Evolutionary conservation across 2,113 vertebrate species (phyloP), one percentile per base, ranked within the genome.

Genomic region (Tetrao urogallus): DNA sequence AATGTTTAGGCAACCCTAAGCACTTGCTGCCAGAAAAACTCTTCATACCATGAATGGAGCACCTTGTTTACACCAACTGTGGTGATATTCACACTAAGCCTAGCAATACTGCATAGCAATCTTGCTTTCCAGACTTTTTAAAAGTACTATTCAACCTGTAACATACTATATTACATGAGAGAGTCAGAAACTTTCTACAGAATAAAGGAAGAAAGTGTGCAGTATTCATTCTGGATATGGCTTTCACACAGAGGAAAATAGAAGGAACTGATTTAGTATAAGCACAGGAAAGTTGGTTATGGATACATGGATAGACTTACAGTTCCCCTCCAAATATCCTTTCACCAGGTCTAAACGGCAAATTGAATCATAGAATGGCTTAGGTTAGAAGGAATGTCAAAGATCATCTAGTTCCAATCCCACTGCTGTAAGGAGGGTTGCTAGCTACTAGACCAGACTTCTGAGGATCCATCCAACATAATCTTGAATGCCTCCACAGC

Each of bases 71-170:
- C 5, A 65, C 3, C 10, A 75, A 14, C 1, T 27, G 8, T 67
- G 22, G 63, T 17, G 19, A 87, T 10, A 47, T 50, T 50, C 19
- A 57, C 18, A 25, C 6, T 36, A 52, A 28, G 34, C 22, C 86
- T 32, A 64, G 9, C 36, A 91, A n/a, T 21, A 56, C 7, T 3
- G 11, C 6, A 32, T 18, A 22, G 0, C 3, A 11, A 3, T 45
- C 32, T 45, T 45, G 24, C 11, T 21, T 86, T 73, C 64, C 54
- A 86, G 48, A 56, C 25, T 42, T 28, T 8, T 42, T 19, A 64
- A 42, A 64, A 64, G 63, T 42, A 28, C 34, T 20, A 56, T 6
- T 30, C 38, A 60, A 86, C 63, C 2, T 61, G 16, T 30, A 69
- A 30, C 34, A 42, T 10, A 54, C 11, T 40, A 65, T 42, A 58